These are phyloP conservation scores for Timema podura DNA, from an alignment of 2,888 invertebrate species.

Conservation along the genomic window DNA sequence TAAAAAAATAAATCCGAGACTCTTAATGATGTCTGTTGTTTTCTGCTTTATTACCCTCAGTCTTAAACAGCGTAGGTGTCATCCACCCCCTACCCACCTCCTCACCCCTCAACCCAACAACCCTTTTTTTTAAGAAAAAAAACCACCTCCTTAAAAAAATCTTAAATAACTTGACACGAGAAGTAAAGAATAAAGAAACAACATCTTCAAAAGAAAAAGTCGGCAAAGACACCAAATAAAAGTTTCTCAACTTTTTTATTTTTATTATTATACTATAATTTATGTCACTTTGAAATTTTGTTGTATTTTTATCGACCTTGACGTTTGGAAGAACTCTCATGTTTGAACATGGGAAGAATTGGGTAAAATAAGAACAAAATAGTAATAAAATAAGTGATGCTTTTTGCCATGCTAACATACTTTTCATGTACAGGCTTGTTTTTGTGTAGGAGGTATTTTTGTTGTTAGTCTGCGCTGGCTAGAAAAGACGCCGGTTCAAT, in stretches of 20 bases:
- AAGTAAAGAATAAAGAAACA: too few relatives aligned
- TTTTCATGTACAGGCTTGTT: too few relatives aligned
- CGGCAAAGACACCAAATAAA: background rate
- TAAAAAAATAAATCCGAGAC: background rate
- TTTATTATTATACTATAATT: slow-evolving; percentile 7
- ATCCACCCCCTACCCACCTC: background rate
- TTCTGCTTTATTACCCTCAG: slow-evolving; percentile 15
- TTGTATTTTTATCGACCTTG: slow-evolving; percentile 10
- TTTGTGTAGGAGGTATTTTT: too few relatives aligned
- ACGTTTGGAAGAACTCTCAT: background rate
- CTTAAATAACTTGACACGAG: too few relatives aligned
- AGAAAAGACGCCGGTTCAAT: too few relatives aligned
- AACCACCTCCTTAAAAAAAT: slow-evolving; percentile 4
- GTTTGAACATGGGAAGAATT: too few relatives aligned
- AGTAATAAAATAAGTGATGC: too few relatives aligned
- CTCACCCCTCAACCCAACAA: background rate
- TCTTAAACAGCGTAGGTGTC: slow-evolving; percentile 14
- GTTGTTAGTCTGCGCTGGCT: too few relatives aligned
- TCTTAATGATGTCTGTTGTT: slow-evolving; percentile 14
- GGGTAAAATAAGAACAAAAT: too few relatives aligned
- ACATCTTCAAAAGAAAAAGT: too few relatives aligned
- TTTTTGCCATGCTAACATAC: too few relatives aligned
- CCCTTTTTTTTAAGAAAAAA: background rate
- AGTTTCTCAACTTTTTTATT: slow-evolving; percentile 6
- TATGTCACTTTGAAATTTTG: slow-evolving; percentile 14